Evolutionary conservation across 2,888 invertebrate species (phyloP).

Genomic region (Seladonia tumulorum): DNA sequence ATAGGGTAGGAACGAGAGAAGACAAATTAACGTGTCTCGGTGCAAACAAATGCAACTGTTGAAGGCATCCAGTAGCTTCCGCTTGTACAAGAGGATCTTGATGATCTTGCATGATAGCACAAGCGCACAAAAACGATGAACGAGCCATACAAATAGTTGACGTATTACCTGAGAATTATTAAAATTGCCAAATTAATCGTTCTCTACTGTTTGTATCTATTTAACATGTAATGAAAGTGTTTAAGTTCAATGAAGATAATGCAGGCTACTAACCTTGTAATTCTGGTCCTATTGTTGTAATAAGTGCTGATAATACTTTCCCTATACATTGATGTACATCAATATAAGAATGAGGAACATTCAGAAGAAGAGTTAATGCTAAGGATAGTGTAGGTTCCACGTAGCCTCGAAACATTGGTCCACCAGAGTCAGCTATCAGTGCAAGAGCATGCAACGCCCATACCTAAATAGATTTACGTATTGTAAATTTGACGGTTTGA

Average conservation of each 20-base stretch:
- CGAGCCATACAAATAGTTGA: conserved; percentile 90
- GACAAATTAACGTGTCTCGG: conserved; percentile 97
- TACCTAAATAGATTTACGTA: conserved; percentile 86
- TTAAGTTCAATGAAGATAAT: neutral
- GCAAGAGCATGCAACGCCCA: conserved; percentile 99
- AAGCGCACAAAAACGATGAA: conserved; percentile 95
- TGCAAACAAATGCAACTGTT: conserved; percentile 99
- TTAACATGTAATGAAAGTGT: neutral
- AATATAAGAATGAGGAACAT: conserved; percentile 95
- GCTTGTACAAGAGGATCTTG: conserved; percentile 96
- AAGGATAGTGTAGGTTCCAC: conserved; percentile 97
- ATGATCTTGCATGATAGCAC: conserved; percentile 96
- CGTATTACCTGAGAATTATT: conserved; percentile 87
- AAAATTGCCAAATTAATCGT: neutral
- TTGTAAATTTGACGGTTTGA: too few species aligned
- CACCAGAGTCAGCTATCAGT: conserved; percentile 98
- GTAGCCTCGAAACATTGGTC: conserved; percentile 99
- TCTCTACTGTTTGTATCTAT: neutral
- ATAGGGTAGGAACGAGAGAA: conserved; percentile 95
- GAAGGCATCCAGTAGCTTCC: conserved; percentile 97
- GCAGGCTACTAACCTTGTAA: conserved; percentile 89
- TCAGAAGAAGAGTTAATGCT: conserved; percentile 94
- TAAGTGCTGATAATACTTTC: conserved; percentile 96
- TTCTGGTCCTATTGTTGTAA: conserved; percentile 99
- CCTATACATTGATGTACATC: conserved; percentile 98